Evolutionary conservation across 2,797 vertebrate genomes (phyloP), one percentile per base, ranked within the genome.

Genomic region (Mus caroli): DNA sequence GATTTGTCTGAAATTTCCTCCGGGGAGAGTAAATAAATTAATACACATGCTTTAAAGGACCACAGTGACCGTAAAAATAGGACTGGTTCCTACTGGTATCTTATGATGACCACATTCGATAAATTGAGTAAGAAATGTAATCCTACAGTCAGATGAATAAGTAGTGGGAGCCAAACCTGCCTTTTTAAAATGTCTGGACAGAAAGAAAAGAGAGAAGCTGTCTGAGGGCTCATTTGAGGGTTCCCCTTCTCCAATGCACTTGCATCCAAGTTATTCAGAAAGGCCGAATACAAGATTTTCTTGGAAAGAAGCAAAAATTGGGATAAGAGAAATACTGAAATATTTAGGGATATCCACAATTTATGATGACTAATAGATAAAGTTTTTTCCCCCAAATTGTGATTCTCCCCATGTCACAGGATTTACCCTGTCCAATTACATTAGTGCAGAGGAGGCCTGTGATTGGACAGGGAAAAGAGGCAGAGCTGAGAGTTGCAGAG

Each of bases 291-390:
- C 15, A 9, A 91, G 3, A 82, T 94, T 86, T 87, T 62, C 73
- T 91, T 95, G 79, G 31, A 62, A 76, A 82, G 43, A 86, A 80
- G 43, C 58, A 46, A 54, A 93, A 90, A 31, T 80, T 34, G 6
- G 52, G 8, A 58, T 67, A 56, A 58, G 79, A 20, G 56, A 90
- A 92, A 94, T 93, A 58, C 26, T 58, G 52, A 84, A 89, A 60
- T 87, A 90, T 9, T 76, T 93, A 67, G 43, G 3, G n/a, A 31
- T 82, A 92, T 58, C 78, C 46, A 28, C 34, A 77, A 92, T 83
- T 77, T 85, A 26, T 73, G 52, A 71, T 43, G 14, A 69, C 24
- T 78, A 40, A 67, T 4, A 91, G 14, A 34, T 83, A 86, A 87
- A 19, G 62, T 46, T 46, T 17, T 77, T 76, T 52, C 28, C 50